Base-by-base conservation (phyloP, 2,113 vertebrate genomes). In the Proterorhinus semilunaris region DNA sequence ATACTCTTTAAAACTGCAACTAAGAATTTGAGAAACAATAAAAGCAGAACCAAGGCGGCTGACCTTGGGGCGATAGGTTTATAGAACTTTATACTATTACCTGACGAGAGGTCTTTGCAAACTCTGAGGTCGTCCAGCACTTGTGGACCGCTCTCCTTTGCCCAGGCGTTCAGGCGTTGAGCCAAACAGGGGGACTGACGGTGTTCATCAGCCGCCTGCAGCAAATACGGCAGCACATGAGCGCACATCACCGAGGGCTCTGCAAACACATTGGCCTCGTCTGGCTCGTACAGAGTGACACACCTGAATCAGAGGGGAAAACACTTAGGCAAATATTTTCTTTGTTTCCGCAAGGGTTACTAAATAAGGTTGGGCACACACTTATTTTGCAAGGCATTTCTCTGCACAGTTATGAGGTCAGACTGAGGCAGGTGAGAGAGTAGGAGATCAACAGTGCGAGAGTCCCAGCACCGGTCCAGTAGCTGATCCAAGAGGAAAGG, bases 191-290 rank as follows among this genome's bases (percentile, higher is more conserved):
- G 63, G 71, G 90, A 86, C 9, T 83, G 5, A 0, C 86, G 72
- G 4, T 53, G 71, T 69, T 61, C 83, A 12, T 86, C 77, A n/a
- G 88, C 80, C 68, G 94, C 83, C 74, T 72, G 89, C 57, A 92
- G 80, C 69, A 95, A 87, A 69, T 92, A 63, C 0, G 93, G 94
- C 66, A 93, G 85, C 74, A 96, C 81, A 10, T 88, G 86, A 45
- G 17, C 65, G 0, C 90, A 89, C 82, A 96, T 89, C 63, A 92
- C 54, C 0, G 90, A 89, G 0, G 94, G 92, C 78, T 97, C 96
- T 0, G 92, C 91, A 86, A 94, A 96, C 78, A 95, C 83, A 0
- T 95, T 96, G 52, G 90, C 91, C 12, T 95, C 92, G 0, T 97
- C 95, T 79, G 95, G 94, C 70, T 94, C 94, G 69, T 96, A 96